A percentile compares a stretch with the other conserved stretches of the same genome.
These are phyloP conservation scores for Heliconius sara DNA, from an alignment of 2,888 invertebrate genomes.

Conservation along the genomic window DNA sequence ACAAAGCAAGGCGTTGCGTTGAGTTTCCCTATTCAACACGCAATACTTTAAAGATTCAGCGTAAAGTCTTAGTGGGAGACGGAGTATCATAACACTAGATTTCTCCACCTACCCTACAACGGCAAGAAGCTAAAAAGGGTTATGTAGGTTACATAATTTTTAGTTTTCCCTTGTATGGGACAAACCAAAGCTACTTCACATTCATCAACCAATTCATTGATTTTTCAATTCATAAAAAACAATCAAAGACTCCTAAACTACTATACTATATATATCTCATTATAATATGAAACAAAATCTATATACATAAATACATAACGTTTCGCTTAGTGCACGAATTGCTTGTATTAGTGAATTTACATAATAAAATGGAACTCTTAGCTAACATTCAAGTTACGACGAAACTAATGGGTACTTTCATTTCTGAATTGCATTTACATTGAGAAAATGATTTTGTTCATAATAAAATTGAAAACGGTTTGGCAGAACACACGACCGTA, in stretches of 20 bases:
- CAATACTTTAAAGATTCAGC: too few species aligned
- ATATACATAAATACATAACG: neutral
- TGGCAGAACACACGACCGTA: neutral
- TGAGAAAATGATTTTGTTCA: slow-evolving; percentile 8
- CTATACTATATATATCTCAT: too few species aligned
- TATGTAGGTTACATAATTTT: too few species aligned
- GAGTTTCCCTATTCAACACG: too few species aligned
- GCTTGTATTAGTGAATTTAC: slow-evolving; percentile 12
- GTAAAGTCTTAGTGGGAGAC: too few species aligned
- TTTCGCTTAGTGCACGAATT: neutral
- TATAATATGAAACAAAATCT: neutral
- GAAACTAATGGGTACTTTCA: slow-evolving; percentile 16
- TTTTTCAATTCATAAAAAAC: neutral
- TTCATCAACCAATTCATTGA: too few species aligned
- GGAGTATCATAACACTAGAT: too few species aligned
- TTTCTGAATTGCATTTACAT: slow-evolving; percentile 11
- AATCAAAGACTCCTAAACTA: neutral
- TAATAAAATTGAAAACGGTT: slow-evolving; percentile 9
- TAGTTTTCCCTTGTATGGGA: too few species aligned
- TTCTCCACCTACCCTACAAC: too few species aligned
- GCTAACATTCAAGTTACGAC: neutral
- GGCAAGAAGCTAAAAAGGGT: too few species aligned
- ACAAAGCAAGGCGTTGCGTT: too few species aligned
- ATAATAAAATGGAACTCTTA: slow-evolving; percentile 18
- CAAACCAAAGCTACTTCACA: too few species aligned